Conservation (phyloP, 1,140 invertebrate genomes). For the Melitaea cinxia region DNA sequence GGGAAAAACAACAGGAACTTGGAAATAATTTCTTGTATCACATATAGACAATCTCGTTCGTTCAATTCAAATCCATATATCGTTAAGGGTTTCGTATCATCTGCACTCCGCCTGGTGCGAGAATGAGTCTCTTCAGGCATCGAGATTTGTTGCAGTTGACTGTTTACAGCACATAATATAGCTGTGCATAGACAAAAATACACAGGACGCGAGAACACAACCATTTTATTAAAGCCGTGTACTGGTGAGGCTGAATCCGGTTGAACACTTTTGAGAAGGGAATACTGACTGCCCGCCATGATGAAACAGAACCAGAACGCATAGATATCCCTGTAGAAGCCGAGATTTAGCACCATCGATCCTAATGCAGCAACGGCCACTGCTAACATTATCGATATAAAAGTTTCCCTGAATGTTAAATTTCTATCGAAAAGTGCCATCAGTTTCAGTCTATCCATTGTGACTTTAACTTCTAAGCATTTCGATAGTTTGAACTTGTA, state of each 20-base stretch:
- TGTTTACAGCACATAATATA: conserved; percentile 87
- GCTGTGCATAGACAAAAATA: conserved; percentile 96
- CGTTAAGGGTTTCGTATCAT: conserved; percentile 74
- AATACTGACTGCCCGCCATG: conserved; percentile 98
- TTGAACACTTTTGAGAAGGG: conserved; percentile 98
- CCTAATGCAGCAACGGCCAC: conserved; percentile 93
- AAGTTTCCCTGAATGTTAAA: conserved; percentile 91
- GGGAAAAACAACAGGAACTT: conserved; percentile 95
- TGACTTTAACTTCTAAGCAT: conserved; percentile 87
- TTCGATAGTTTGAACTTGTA: conserved; percentile 92
- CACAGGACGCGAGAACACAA: conserved; percentile 95
- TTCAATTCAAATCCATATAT: conserved; percentile 91
- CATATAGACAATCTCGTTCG: conserved; percentile 85
- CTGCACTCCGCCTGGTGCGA: conserved; percentile 57
- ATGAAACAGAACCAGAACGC: conserved; percentile 98
- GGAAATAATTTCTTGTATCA: conserved; percentile 88
- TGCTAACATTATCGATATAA: conserved; percentile 92
- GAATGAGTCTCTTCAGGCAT: conserved; percentile 49
- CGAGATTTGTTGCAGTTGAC: conserved; percentile 73
- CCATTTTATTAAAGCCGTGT: conserved; percentile 98
- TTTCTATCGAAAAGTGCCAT: conserved; percentile 97
- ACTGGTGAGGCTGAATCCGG: conserved; percentile 99
- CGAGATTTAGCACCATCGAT: conserved; percentile 90
- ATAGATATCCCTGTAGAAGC: conserved; percentile 95
- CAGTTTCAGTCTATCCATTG: conserved; percentile 95